Conservation (phyloP, 2,113 vertebrate species). For the Prolemur simus region DNA sequence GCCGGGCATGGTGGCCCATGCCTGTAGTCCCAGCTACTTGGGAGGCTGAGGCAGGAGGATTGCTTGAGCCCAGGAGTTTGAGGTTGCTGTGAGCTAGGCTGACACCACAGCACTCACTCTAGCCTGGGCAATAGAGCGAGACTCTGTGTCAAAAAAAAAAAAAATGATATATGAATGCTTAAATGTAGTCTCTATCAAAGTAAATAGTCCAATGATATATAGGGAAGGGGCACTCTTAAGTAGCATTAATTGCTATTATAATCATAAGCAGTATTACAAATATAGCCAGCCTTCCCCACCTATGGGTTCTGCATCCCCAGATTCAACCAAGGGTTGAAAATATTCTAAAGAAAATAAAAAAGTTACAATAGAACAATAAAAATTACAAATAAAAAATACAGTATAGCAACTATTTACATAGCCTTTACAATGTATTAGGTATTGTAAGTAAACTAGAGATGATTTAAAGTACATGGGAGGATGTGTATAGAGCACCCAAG, state of each 20-base stretch:
- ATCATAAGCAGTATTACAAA: slow-evolving; percentile 48
- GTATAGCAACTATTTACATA: background rate
- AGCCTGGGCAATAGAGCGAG: too few species aligned
- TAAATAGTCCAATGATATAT: background rate
- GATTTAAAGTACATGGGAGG: background rate
- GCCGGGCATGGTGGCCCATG: too few species aligned
- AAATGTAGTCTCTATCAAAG: slow-evolving; percentile 9
- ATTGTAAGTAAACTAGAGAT: background rate
- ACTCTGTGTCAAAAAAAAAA: background rate
- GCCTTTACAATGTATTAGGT: background rate
- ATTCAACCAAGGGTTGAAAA: background rate
- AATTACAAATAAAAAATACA: background rate
- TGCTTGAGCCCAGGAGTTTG: too few species aligned
- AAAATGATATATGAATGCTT: slow-evolving; percentile 28
- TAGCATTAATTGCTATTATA: slow-evolving; percentile 19
- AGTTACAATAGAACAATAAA: background rate
- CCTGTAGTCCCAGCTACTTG: too few species aligned
- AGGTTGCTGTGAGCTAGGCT: too few species aligned
- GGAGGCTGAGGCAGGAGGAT: too few species aligned
- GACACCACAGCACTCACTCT: too few species aligned
- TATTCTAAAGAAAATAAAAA: background rate
- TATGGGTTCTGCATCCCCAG: background rate
- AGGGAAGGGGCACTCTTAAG: background rate
- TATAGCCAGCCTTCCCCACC: background rate
- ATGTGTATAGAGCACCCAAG: background rate